A percentile compares a stretch with the other conserved stretches of the same genome.
Conservation (phyloP, 1,140 invertebrate species). For the Holotrichia oblita region DNA sequence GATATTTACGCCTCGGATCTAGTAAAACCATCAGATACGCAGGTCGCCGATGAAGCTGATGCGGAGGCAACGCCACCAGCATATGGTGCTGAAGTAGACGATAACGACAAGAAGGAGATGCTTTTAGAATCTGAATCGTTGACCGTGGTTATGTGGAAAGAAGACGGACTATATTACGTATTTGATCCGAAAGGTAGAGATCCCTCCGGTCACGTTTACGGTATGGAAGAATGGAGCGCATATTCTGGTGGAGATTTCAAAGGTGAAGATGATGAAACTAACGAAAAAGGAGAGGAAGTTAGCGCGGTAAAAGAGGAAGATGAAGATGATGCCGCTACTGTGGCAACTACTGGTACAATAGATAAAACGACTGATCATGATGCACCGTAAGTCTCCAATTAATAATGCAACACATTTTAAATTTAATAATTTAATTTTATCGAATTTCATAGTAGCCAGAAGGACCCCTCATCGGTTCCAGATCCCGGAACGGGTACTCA, state of each 20-base stretch:
- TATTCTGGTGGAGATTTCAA: background rate
- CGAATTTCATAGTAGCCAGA: background rate
- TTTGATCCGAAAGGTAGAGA: slow-evolving; percentile 58
- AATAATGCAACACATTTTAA: too few species aligned
- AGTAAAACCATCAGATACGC: background rate
- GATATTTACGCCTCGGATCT: background rate
- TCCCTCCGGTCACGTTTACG: slow-evolving; percentile 53
- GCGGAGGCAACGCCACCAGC: background rate
- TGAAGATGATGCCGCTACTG: background rate
- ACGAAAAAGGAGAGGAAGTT: background rate
- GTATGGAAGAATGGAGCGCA: slow-evolving; percentile 51
- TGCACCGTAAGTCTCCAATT: too few species aligned
- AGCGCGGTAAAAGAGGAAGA: background rate
- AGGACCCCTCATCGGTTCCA: background rate
- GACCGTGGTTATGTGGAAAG: slow-evolving; percentile 54
- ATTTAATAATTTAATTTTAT: background rate
- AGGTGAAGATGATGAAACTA: background rate
- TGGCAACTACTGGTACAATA: background rate
- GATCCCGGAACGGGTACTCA: slow-evolving; percentile 37
- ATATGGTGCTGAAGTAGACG: slow-evolving; percentile 39
- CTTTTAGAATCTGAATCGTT: slow-evolving; percentile 51
- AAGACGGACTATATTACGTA: slow-evolving; percentile 53
- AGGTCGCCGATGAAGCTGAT: background rate
- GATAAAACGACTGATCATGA: background rate
- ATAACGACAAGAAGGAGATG: slow-evolving; percentile 48